Base-by-base conservation (phyloP, 1,140 invertebrate species). In the Caenorhabditis tropicalis region DNA sequence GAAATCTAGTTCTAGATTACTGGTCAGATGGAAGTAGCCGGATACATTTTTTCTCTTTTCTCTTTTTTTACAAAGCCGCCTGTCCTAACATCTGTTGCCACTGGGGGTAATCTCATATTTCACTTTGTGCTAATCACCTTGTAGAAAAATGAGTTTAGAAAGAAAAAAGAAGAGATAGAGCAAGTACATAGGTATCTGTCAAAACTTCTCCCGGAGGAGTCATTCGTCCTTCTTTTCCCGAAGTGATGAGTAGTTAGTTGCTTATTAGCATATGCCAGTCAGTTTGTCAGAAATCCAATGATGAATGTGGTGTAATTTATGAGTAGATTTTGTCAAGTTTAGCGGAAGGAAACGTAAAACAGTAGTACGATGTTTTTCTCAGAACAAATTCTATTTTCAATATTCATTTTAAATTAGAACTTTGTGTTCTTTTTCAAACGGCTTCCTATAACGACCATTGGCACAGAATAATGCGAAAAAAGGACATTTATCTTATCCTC, bases 21-120 rank as follows among this genome's bases (percentile, higher is more conserved):
- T 74, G 65, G 65, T 74, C 58, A 65, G 29, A 56, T 56, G 7
- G 15, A 56, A 65, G 19, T 65, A 65, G 58, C 31, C 58, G 58
- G 31, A 65, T 33, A 65, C 27, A 10, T 24, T 33, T 74, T 65
- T 19, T 65, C 6, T 36, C 31, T 9, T 36, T 15, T 31, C 10
- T 74, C 43, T 74, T 21, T 31, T 74, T 74, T 70, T 24, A 10
- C 36, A 43, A 43, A 27, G 58, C 58, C 58, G 33, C 65, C 65
- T 74, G 65, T 43, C 65, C 65, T 74, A 43, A 74, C 33, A 74
- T 74, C 36, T 43, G 58, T 43, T 74, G 65, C n/a, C 36, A 36
- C 36, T 74, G 65, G 43, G 65, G 36, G 65, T 43, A 46, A 74
- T 74, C 65, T 74, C 65, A 74, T 74, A 74, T 74, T 74, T 74